Evolutionary conservation across 2,113 vertebrate species (phyloP).

Genomic region (Pyxicephalus adspersus): DNA sequence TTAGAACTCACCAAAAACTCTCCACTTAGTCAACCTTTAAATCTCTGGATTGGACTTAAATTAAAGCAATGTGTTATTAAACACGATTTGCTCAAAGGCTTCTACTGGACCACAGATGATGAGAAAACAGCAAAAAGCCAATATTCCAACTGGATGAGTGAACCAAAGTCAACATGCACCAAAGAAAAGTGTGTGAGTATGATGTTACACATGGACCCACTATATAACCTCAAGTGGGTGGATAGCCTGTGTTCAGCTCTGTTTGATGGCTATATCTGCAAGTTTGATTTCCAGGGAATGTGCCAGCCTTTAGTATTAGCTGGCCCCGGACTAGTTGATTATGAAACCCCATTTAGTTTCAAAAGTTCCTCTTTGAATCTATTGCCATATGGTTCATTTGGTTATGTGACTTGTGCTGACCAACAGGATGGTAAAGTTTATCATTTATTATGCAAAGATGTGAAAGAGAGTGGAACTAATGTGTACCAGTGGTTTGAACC

Average conservation of each 20-base stretch:
- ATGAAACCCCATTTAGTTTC: conserved; percentile 69
- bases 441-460: conserved; percentile 64
- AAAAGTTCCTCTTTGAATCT: conserved; percentile 58
- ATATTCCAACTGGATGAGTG: conserved; percentile 68
- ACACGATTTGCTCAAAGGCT: conserved; percentile 65
- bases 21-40: rapidly evolving
- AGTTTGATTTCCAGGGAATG: conserved; percentile 78
- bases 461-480: not conserved
- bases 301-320: conserved; percentile 67
- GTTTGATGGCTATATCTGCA: conserved; percentile 72
- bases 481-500: conserved; percentile 67
- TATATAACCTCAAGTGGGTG: conserved; percentile 60
- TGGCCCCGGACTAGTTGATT: conserved; percentile 64
- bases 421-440: rapidly evolving
- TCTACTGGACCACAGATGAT: conserved; percentile 64
- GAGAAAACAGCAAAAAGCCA: conserved; percentile 32
- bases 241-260: conserved; percentile 23
- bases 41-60: conserved; percentile 75
- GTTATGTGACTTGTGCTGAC: conserved; percentile 60
- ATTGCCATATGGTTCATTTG: conserved; percentile 71
- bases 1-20: conserved; percentile 45
- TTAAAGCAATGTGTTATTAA: conserved; percentile 61
- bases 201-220: not conserved
- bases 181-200: conserved; percentile 64
- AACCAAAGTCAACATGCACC: conserved; percentile 65